Base-by-base conservation (phyloP, 2,888 invertebrate genomes). In the Apotomis turbidana region DNA sequence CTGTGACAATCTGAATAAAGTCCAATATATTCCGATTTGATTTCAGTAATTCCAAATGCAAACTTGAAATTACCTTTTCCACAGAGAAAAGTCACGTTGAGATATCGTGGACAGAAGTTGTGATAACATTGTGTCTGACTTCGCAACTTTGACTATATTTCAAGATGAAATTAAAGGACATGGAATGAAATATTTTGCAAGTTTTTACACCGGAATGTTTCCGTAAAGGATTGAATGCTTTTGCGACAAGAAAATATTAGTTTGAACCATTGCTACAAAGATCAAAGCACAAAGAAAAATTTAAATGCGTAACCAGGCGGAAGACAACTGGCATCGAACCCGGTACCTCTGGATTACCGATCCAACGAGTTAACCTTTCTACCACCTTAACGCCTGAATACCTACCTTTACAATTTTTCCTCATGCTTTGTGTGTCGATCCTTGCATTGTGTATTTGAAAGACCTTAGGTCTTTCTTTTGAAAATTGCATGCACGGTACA, bases 21-120 rank as follows among this genome's bases (percentile, higher is more conserved):
- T 60, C 9, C 8, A 15, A 54, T 63, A 15, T 10, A 63, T 15
- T 54, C 27, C 8, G 44, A 55, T 66, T 46, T 55, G 27, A 27
- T 55, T 51, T 55, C 27, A 44, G 44, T 55, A 12, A n/a, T 41
- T 8, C 44, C 54, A 41, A 46, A 27, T 9, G 5, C 3, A 46
- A 66, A 66, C 64, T 66, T 55, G n/a, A 55, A 64, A 64, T 64
- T 55, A 55, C 27, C 4, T 64, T 64, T 46, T 41, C 38, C 38
- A 5, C 15, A 4, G 4, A 55, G 55, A 44, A 55, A 64, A 6
- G 64, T 55, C 54, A 55, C 44, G 54, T 36, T 55, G 27, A 27
- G 15, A 66, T 46, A 36, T 55, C 46, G 27, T 44, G 27, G 49
- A 15, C 55, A 27, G 46, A 66, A 57, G 55, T 27, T 44, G 54